These are phyloP conservation scores for Pelodiscus sinensis DNA, from an alignment of 2,113 vertebrate species.

Conservation along the genomic window DNA sequence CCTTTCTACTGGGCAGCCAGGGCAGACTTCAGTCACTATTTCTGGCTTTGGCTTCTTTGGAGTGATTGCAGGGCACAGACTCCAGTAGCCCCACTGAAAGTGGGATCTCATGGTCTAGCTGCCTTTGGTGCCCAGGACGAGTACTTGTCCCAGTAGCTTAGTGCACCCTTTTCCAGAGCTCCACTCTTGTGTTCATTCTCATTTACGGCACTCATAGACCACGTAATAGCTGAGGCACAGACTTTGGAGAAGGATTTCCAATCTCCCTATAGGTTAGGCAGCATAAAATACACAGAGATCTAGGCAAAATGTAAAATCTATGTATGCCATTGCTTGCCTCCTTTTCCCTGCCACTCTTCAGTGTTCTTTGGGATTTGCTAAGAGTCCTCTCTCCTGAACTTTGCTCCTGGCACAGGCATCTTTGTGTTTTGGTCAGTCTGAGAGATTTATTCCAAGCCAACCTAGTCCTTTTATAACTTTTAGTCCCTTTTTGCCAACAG, in stretches of 20 bases:
- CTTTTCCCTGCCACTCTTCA: neutral
- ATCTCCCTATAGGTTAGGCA: neutral
- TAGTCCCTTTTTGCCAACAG: neutral
- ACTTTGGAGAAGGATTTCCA: neutral
- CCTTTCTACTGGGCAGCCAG: neutral
- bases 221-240: neutral
- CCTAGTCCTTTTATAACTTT: neutral
- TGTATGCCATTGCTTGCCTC: neutral
- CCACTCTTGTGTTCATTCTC: neutral
- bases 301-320: neutral
- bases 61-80: neutral
- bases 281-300: neutral
- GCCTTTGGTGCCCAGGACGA: neutral
- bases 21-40: neutral
- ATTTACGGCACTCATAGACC: neutral
- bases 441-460: neutral
- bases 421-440: neutral
- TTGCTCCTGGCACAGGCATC: neutral
- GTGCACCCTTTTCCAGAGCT: neutral
- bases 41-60: neutral
- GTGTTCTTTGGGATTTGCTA: neutral
- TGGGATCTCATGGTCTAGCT: neutral
- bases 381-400: neutral
- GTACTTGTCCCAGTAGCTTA: neutral
- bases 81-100: neutral